Evolutionary conservation across 2,797 vertebrate genomes (phyloP), one percentile per base, ranked within the genome.

Genomic region (Amblyopsis hoosieri): DNA sequence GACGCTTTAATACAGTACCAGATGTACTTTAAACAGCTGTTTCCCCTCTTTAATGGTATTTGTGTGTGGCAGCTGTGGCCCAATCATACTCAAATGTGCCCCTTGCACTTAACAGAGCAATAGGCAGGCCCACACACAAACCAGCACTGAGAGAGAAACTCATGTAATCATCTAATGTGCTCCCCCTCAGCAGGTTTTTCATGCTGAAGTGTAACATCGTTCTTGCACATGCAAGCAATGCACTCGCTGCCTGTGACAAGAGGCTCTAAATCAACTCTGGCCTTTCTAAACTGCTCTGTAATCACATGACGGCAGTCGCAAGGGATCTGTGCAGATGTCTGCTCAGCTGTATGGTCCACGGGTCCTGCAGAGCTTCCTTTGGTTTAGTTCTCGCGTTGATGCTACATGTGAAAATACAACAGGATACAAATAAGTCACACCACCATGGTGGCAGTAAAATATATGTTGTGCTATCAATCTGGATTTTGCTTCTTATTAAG

Each of bases 151-250:
- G 45, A 49, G 57, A 60, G 33, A 64, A 67, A 62, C 61, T 51
- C 74, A 66, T 45, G 55, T 17, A 55, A 61, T 76, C 55, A 58
- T 82, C 73, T 67, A 68, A 79, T 83, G 80, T 46, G 65, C 63
- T 72, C 77, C 73, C 65, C 51, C 78, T 85, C 86, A 89, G 89
- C 85, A 89, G 78, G 70, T 80, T 86, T 85, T 81, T 81, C 70
- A 62, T 62, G 75, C 86, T 87, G 81, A 89, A 79, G 73, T 76
- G 76, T 65, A 57, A 63, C 69, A 70, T 62, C 13, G 65, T 62
- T 72, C 74, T 65, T 59, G 75, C 79, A 73, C 74, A 80, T 79
- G 80, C 69, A 78, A 74, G 73, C 73, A 37, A 57, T 76, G 80
- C 76, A 67, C 68, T 82, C 57, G 69, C 65, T 64, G 64, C 70